A percentile compares a stretch with the other conserved stretches of the same genome.
phyloP scores from a whole-genome alignment of 2,888 invertebrate species.

The Oscheius onirici region DNA sequence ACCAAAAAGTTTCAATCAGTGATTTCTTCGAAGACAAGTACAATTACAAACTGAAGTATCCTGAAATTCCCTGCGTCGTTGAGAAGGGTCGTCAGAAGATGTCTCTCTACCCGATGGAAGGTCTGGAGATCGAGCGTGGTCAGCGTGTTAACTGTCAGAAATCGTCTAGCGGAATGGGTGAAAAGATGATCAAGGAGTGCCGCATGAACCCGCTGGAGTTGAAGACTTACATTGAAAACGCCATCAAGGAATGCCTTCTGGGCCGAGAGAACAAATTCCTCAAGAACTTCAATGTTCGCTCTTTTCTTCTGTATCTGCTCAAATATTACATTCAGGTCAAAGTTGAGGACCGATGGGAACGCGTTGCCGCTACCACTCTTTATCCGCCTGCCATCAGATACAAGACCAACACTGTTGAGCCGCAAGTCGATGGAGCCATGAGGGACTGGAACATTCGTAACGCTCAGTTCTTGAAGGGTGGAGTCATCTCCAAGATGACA shows the following conservation, averaged over 20 bases:
- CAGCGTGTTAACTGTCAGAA: constrained; percentile 37
- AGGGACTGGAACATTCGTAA: constrained; percentile 7
- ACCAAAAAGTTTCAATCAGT: background rate
- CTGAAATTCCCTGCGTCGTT: background rate
- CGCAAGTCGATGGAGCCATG: constrained; percentile 7
- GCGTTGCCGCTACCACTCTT: background rate
- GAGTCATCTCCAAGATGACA: background rate
- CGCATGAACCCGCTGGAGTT: constrained; percentile 37
- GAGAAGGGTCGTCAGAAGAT: background rate
- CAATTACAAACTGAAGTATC: constrained; percentile 1
- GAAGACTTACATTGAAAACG: constrained; percentile 25
- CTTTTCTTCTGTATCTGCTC: background rate
- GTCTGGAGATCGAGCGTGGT: constrained; percentile 32
- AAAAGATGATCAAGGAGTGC: constrained; percentile 36
- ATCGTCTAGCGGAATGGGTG: constrained; percentile 8
- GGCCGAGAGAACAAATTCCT: constrained; percentile 25
- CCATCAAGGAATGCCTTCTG: constrained; percentile 24
- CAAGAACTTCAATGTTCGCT: constrained; percentile 23
- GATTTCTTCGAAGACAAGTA: constrained; percentile 22
- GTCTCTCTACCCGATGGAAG: constrained; percentile 39
- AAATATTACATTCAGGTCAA: background rate
- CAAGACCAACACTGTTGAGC: background rate
- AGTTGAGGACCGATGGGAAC: background rate
- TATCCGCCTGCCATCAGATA: constrained; percentile 27
- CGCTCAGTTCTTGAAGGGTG: background rate